These are phyloP conservation scores for Drosophila serrata DNA, from an alignment of 1,140 invertebrate genomes.

Conservation along the genomic window DNA sequence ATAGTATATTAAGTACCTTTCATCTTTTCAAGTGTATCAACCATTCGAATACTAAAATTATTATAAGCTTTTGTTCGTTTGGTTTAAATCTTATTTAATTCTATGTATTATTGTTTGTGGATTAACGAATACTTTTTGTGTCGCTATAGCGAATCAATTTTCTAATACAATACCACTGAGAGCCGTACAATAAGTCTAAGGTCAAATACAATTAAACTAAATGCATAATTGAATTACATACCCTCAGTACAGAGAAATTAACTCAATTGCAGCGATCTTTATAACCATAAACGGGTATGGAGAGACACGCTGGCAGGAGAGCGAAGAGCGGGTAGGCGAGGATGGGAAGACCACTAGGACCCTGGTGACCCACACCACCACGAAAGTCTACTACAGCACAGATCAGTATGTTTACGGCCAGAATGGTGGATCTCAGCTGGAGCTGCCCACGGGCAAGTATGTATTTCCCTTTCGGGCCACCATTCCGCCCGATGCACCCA, in stretches of 20 bases:
- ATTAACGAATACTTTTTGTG: slow-evolving; percentile 14
- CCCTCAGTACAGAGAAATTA: slow-evolving; percentile 55
- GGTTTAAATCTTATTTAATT: slow-evolving; percentile 11
- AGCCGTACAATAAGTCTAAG: slow-evolving; percentile 23
- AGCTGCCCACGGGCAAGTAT: slow-evolving; percentile 87
- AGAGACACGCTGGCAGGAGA: slow-evolving; percentile 87
- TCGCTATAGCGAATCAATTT: slow-evolving; percentile 6
- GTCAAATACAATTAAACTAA: slow-evolving; percentile 60
- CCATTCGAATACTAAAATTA: neutral
- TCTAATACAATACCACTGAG: slow-evolving; percentile 19
- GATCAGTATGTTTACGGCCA: slow-evolving; percentile 74
- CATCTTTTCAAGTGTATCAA: neutral
- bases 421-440: slow-evolving; percentile 86
- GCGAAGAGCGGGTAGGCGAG: slow-evolving; percentile 86
- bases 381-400: slow-evolving; percentile 72
- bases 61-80: slow-evolving; percentile 8
- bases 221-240: slow-evolving; percentile 56
- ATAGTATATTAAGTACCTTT: too few species aligned
- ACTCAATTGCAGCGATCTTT: slow-evolving; percentile 86
- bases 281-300: slow-evolving; percentile 87
- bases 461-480: slow-evolving; percentile 87
- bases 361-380: slow-evolving; percentile 63
- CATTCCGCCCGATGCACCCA: slow-evolving; percentile 87
- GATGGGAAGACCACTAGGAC: slow-evolving; percentile 79
- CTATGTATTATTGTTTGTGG: slow-evolving; percentile 20